Evolutionary conservation across 2,113 vertebrate species (phyloP).

Genomic region (Lophius piscatorius): DNA sequence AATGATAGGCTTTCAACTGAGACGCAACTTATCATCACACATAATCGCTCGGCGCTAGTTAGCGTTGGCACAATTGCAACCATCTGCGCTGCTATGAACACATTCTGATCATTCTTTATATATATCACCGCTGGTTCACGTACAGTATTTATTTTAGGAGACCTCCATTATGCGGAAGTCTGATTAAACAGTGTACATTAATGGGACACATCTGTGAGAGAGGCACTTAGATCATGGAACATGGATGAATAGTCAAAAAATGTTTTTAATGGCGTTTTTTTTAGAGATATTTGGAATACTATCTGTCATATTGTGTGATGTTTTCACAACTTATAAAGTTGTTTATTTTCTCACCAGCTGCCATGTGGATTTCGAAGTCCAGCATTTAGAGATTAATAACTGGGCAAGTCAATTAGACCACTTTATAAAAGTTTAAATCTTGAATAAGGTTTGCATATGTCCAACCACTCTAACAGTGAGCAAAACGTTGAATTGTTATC

Average conservation of each 20-base stretch:
- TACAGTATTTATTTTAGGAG: conserved; percentile 50
- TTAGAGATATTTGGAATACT: neutral
- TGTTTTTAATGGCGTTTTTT: too few species aligned
- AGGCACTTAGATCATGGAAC: conserved; percentile 7
- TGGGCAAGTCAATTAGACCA: neutral
- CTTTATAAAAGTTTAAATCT: too few species aligned
- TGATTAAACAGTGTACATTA: conserved; percentile 39
- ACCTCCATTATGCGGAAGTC: conserved; percentile 40
- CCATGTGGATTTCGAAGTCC: neutral
- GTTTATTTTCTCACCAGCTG: neutral
- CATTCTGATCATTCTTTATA: conserved; percentile 66
- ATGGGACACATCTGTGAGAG: conserved; percentile 39
- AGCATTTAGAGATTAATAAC: neutral
- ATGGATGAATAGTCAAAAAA: neutral
- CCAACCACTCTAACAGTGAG: too few species aligned
- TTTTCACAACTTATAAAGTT: neutral
- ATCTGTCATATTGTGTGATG: neutral
- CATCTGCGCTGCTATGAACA: conserved; percentile 69
- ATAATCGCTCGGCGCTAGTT: conserved; percentile 71
- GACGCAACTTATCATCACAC: conserved; percentile 71
- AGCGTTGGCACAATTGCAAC: conserved; percentile 69
- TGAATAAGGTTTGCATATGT: too few species aligned
- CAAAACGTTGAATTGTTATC: too few species aligned
- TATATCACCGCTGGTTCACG: conserved; percentile 32
- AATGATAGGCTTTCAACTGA: conserved; percentile 72